phyloP scores from a whole-genome alignment of 2,888 invertebrate species.

The Linyphia triangularis region DNA sequence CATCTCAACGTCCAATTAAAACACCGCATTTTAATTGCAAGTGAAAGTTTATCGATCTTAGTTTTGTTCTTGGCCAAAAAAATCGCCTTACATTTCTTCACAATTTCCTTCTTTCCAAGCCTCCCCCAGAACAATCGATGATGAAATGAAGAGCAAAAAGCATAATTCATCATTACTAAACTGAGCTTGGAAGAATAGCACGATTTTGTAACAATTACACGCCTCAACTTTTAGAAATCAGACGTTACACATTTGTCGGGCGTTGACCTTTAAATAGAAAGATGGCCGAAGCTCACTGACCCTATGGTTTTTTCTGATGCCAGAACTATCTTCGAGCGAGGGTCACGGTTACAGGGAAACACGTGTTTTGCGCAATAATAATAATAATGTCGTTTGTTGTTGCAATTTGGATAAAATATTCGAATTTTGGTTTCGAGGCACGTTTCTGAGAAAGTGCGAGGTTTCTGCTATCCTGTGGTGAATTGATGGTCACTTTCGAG shows the following conservation, averaged over 20 bases:
- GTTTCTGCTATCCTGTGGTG: background rate
- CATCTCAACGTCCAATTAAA: too few species aligned
- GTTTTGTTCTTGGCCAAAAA: too few species aligned
- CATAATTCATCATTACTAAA: background rate
- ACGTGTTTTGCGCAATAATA: slow-evolving; percentile 18
- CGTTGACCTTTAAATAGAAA: slow-evolving; percentile 40
- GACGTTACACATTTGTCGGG: slow-evolving; percentile 41
- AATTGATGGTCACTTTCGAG: background rate
- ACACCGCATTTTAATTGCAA: too few species aligned
- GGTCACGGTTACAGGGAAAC: slow-evolving; percentile 21
- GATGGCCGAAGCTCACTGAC: slow-evolving; percentile 47
- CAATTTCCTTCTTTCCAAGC: too few species aligned
- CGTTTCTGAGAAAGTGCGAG: slow-evolving; percentile 1
- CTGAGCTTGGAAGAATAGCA: slow-evolving; percentile 11
- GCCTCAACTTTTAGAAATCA: background rate
- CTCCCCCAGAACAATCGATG: too few species aligned
- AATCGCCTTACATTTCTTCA: too few species aligned
- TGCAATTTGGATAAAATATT: too few species aligned
- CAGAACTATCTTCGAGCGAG: background rate
- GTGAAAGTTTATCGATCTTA: too few species aligned
- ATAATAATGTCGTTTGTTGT: background rate
- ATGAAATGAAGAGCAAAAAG: too few species aligned
- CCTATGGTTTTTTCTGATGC: slow-evolving; percentile 13
- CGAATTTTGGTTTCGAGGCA: slow-evolving; percentile 10
- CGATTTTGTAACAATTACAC: slow-evolving; percentile 42